Evolutionary conservation across 1,140 invertebrate species (phyloP), one percentile per base, ranked within the genome.

Genomic region (Antheraea pernyi): DNA sequence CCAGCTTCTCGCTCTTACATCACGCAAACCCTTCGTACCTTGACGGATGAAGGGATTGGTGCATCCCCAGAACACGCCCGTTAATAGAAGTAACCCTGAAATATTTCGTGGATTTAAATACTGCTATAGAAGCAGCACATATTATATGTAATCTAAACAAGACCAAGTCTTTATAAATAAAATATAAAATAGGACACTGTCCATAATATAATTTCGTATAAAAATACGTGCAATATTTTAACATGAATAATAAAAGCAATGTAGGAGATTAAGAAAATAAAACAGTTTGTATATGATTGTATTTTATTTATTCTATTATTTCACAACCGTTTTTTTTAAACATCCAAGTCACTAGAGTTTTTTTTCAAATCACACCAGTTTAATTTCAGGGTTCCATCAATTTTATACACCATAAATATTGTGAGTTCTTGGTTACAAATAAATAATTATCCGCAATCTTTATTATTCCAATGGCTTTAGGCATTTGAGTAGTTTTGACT

Each of bases 1-100:
- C 64, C 53, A 60, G 0, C 93, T 93, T 8, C 89, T 78, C 9
- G 91, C 88, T 69, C 92, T 87, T 0, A 95, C 91, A 76, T 93
- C 88, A n/a, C 93, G 91, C 16, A 96, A 91, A 7, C 94, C 94
- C 75, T 83, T 86, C 0, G 95, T 94, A 19, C 95, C 95, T 77
- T 92, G 93, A 76, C 94, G 94, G 58, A 96, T 93, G 65, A 96
- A 93, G 1, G 95, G 95, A 83, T 96, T 96, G 8, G 95, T 95
- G 37, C 88, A 92, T 0, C 95, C 95, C 95, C 95, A 96, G 42
- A 96, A 68, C 13, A 78, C 70, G 0, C 89, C 89, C 11, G 85
- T 87, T 22, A 89, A 42, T 8, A 87, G 36, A 59, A 91, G 74
- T 7, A 89, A 68, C 48, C 85, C 87, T 91, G 75, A 13, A 62